Percentiles rank a stretch among this genome's conserved stretches.
phyloP scores from a whole-genome alignment of 2,113 vertebrate species.

The Phainopepla nitens region DNA sequence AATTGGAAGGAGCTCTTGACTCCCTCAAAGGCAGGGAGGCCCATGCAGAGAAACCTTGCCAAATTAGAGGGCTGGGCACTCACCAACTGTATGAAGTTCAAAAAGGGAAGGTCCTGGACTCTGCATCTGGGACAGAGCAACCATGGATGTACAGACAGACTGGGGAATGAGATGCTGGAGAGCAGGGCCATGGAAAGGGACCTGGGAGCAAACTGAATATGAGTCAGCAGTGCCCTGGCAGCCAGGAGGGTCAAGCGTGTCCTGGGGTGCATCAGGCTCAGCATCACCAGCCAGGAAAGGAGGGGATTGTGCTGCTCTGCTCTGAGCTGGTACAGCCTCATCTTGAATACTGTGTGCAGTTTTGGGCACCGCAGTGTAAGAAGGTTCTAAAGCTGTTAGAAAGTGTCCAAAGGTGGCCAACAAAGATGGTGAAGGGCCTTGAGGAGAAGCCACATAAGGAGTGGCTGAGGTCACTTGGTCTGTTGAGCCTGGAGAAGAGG shows the following conservation, averaged over 20 bases:
- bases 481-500: background rate
- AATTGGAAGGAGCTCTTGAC: background rate
- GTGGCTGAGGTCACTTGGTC: background rate
- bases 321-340: fast-evolving
- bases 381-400: background rate
- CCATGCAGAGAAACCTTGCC: background rate
- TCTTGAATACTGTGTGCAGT: background rate
- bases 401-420: background rate
- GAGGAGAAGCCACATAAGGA: fast-evolving
- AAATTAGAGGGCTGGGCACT: background rate
- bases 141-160: background rate
- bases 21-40: background rate
- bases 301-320: background rate
- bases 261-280: background rate
- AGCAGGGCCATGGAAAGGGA: background rate
- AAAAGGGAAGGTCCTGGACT: background rate
- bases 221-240: background rate
- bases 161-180: background rate
- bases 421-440: background rate
- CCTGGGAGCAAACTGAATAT: background rate
- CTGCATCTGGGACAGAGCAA: background rate
- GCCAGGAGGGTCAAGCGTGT: fast-evolving
- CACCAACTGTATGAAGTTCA: background rate
- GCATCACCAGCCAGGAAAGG: fast-evolving
- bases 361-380: background rate